Evolutionary conservation across 2,797 vertebrate species (phyloP).

Genomic region (Gadopsis marmoratus): DNA sequence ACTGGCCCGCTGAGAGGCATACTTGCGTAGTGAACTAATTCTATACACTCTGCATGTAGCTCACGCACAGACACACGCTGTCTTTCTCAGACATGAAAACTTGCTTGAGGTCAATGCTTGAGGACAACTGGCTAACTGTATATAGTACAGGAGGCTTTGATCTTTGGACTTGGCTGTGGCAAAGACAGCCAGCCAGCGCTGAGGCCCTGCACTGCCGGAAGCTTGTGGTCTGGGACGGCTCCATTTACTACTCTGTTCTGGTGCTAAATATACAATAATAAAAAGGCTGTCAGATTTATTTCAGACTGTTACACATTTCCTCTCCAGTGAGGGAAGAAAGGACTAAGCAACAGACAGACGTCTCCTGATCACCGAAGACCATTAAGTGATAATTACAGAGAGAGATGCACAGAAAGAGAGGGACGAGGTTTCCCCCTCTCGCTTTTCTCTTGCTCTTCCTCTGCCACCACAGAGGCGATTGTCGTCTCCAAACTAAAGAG

Average conservation of each 20-base stretch:
- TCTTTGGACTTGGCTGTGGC: constrained; percentile 68
- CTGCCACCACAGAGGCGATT: constrained; percentile 78
- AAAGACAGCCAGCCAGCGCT: constrained; percentile 59
- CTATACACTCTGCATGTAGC: constrained; percentile 38
- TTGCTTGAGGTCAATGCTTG: constrained; percentile 61
- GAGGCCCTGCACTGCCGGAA: constrained; percentile 75
- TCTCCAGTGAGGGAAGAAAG: constrained; percentile 62
- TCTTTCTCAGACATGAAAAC: constrained; percentile 68
- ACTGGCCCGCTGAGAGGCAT: constrained; percentile 51
- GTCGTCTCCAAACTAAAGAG: constrained; percentile 78
- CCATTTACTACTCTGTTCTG: constrained; percentile 73
- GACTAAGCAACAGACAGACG: constrained; percentile 68
- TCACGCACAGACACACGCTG: constrained; percentile 52
- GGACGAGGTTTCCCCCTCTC: constrained; percentile 72
- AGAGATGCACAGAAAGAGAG: constrained; percentile 58
- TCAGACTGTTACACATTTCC: constrained; percentile 77
- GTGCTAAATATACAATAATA: constrained; percentile 84
- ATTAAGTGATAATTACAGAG: constrained; percentile 85
- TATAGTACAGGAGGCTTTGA: constrained; percentile 72
- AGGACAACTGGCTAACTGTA: constrained; percentile 60
- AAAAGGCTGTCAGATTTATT: constrained; percentile 83
- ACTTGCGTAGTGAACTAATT: constrained; percentile 51
- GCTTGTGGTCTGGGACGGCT: constrained; percentile 74
- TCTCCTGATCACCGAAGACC: constrained; percentile 70
- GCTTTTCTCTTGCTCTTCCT: constrained; percentile 66